Evolutionary conservation across 2,888 invertebrate species (phyloP), one percentile per base, ranked within the genome.

Genomic region (Iselma pallidipennis): DNA sequence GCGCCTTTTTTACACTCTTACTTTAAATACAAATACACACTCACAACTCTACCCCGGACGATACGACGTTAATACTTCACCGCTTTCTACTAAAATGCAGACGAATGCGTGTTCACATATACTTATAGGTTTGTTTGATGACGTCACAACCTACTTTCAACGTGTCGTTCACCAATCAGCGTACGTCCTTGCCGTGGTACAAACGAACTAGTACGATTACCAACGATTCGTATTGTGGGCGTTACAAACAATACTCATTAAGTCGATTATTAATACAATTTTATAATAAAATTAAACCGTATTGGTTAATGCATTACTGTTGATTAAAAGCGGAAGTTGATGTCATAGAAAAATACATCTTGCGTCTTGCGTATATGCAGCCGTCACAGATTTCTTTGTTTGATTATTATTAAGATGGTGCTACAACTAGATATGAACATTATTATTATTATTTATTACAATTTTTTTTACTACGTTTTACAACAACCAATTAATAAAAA

Each of bases 141-240:
- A 84, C 84, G 84, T 84, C 84, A 84, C 84, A 83, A 83, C 84
- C 84, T 84, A 84, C 83, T 84, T 84, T 82, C 81, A 79, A 81
- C 80, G 80, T 80, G 80, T 80, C 78, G 78, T 76, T 75, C 74
- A 76, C 81, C 81, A 81, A 82, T 82, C 78, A 80, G 74, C 74
- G 68, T 69, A 74, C 81, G 81, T 72, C 81, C 82, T 81, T 81
- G 80, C 77, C 79, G 80, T 74, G 64, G n/a, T 63, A 70, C 69
- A 66, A 61, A 67, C 72, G 68, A 63, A 63, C 68, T 71, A 73
- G 75, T 71, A 66, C 67, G 66, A 67, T 69, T 66, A 75, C 78
- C 78, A 79, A 72, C 73, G 69, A 63, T 21, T 21, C 10, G 3
- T 57, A 49, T 72, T 74, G 74, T 78, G 74, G 73, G 73, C 78